Evolutionary conservation across 2,888 invertebrate genomes (phyloP), one percentile per base, ranked within the genome.

Genomic region (Plebejus melissa): DNA sequence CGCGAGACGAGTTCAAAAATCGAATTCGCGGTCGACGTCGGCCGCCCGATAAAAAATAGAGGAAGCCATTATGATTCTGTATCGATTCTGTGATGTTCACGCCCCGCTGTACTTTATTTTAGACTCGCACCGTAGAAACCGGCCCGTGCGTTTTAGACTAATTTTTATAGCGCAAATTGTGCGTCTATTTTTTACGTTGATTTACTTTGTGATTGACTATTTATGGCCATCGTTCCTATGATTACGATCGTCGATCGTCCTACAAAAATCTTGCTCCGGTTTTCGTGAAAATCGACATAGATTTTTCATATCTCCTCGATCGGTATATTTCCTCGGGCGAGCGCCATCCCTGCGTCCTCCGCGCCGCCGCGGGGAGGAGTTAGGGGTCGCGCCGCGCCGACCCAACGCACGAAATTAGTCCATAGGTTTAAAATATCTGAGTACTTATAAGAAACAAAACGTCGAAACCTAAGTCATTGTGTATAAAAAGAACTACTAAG

Each of bases 391-490:
- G 81, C 80, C 86, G 85, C 79, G 74, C 78, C 82, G 80, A 83
- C 84, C 88, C 86, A 88, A 87, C 91, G 89, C 91, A 91, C 90
- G 87, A 90, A 85, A 84, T 90, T 91, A 91, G 89, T 90, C 89
- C 85, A 84, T 91, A 93, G 89, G 86, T 86, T 88, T 86, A 87
- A 86, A 83, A 87, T 87, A 86, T 85, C 88, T 88, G 89, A 87
- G 92, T 93, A 92, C 91, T 91, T 93, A 91, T 93, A 93, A 89
- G 93, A 89, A 91, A 91, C 90, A 90, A 91, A 72, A 89, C 90
- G 93, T 93, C 92, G 93, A 92, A 93, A 89, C 91, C 93, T 93
- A 93, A 93, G 93, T 93, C 93, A 93, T 93, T 93, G 91, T 93
- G 92, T 93, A 93, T 92, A 93, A 91, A 81, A 79, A 88, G 90